Conservation (phyloP, 2,888 invertebrate species). For the Caenorhabditis sp. region DNA sequence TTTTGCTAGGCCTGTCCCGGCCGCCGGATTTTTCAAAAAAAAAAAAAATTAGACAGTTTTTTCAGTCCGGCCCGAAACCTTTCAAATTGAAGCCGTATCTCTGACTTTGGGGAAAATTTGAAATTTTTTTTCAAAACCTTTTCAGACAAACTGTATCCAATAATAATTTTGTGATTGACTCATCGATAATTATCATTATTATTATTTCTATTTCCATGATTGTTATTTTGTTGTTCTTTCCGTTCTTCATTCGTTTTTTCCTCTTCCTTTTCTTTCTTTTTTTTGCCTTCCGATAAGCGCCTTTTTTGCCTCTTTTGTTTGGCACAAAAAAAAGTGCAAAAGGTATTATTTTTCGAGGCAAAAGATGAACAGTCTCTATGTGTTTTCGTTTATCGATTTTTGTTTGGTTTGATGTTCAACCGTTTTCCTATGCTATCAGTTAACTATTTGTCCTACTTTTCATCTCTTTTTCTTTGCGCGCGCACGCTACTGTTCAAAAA, state of each 20-base stretch:
- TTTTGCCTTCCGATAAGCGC: not conserved
- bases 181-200: not conserved
- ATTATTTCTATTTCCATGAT: too few species aligned
- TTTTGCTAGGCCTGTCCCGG: too few species aligned
- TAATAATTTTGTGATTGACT: too few species aligned
- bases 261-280: not conserved
- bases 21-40: too few species aligned
- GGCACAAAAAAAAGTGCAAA: not conserved
- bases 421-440: not conserved
- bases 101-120: too few species aligned
- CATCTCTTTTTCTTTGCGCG: not conserved
- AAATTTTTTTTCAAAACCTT: too few species aligned
- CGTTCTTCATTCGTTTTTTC: not conserved
- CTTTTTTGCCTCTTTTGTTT: not conserved
- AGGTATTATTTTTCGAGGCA: slow-evolving; percentile 2
- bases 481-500: too few species aligned
- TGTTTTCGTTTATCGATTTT: not conserved
- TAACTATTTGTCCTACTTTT: too few species aligned
- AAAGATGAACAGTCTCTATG: not conserved
- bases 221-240: not conserved
- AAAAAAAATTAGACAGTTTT: too few species aligned
- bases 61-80: too few species aligned
- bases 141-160: too few species aligned
- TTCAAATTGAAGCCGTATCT: too few species aligned
- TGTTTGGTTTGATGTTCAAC: not conserved